Percentiles rank a stretch among this genome's conserved stretches.
Evolutionary conservation across 1,140 invertebrate genomes (phyloP).

Genomic region (Drosophila parabipectinata): DNA sequence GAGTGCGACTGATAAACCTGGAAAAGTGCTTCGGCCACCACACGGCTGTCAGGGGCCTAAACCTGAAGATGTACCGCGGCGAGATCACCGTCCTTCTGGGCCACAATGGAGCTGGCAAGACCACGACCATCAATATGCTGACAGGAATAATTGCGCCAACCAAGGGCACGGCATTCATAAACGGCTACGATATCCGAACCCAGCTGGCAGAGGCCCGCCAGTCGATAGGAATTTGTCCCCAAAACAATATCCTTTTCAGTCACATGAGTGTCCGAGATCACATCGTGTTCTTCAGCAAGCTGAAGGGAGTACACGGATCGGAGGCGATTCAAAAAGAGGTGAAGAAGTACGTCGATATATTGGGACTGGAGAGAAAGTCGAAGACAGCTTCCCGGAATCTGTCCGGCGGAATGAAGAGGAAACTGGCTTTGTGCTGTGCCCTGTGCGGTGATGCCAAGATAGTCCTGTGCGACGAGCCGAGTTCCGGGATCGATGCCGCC

Average conservation of each 20-base stretch:
- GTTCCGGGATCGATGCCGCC: conserved; percentile 97
- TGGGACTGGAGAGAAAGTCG: conserved; percentile 87
- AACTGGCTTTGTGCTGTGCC: conserved; percentile 90
- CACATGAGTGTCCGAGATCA: conserved; percentile 96
- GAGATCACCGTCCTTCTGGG: conserved; percentile 91
- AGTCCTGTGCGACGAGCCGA: conserved; percentile 96
- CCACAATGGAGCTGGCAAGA: conserved; percentile 90
- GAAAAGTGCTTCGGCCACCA: conserved; percentile 87
- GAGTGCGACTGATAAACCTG: conserved; percentile 88
- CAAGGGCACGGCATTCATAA: conserved; percentile 88
- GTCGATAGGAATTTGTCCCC: conserved; percentile 95
- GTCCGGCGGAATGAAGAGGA: conserved; percentile 94
- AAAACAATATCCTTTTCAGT: conserved; percentile 96
- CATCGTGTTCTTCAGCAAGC: conserved; percentile 92
- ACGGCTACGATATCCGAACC: conserved; percentile 88
- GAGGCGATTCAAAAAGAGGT: conserved; percentile 86
- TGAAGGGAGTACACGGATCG: conserved; percentile 87
- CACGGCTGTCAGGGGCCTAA: conserved; percentile 88
- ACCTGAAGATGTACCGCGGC: conserved; percentile 88
- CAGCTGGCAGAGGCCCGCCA: conserved; percentile 86
- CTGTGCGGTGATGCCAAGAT: conserved; percentile 88
- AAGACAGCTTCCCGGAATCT: conserved; percentile 86
- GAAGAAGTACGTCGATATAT: conserved; percentile 87
- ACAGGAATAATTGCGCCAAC: conserved; percentile 90
- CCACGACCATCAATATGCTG: conserved; percentile 92